Conservation (phyloP, 92 coral and sea anemone genomes). For the Porites cylindrica region DNA sequence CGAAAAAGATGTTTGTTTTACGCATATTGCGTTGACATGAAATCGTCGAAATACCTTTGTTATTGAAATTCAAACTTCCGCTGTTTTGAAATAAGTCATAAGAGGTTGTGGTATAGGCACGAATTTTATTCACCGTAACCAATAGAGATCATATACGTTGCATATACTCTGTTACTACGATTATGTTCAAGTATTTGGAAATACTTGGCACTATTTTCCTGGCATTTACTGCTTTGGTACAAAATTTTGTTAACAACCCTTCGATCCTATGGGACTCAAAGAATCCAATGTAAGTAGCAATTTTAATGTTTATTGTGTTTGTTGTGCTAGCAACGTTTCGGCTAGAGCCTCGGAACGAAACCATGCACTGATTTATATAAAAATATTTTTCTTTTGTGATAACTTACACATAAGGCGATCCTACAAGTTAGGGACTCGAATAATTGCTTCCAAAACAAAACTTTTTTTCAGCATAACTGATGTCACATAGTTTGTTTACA, state of each 20-base stretch:
- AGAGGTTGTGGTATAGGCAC: neutral
- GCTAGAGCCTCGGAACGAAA: too few species aligned
- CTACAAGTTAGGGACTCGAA: too few species aligned
- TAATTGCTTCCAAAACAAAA: too few species aligned
- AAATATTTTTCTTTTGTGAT: too few species aligned
- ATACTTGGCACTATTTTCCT: neutral
- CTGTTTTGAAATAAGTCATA: too few species aligned
- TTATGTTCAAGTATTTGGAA: neutral
- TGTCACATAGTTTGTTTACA: too few species aligned
- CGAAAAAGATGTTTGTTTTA: constrained; percentile 3
- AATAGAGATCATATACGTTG: neutral
- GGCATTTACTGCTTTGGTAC: neutral
- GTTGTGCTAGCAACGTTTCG: too few species aligned
- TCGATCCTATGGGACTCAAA: constrained; percentile 31
- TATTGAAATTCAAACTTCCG: constrained; percentile 6
- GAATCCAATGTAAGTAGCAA: constrained; percentile 25
- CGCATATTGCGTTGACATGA: neutral
- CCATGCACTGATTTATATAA: too few species aligned
- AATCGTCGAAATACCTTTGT: neutral
- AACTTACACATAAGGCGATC: too few species aligned
- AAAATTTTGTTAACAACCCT: constrained; percentile 20
- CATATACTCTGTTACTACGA: neutral
- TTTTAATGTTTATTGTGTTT: neutral
- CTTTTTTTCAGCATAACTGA: too few species aligned
- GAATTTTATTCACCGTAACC: neutral